Evolutionary conservation across 2,113 vertebrate genomes (phyloP).

Genomic region (Carollia perspicillata): DNA sequence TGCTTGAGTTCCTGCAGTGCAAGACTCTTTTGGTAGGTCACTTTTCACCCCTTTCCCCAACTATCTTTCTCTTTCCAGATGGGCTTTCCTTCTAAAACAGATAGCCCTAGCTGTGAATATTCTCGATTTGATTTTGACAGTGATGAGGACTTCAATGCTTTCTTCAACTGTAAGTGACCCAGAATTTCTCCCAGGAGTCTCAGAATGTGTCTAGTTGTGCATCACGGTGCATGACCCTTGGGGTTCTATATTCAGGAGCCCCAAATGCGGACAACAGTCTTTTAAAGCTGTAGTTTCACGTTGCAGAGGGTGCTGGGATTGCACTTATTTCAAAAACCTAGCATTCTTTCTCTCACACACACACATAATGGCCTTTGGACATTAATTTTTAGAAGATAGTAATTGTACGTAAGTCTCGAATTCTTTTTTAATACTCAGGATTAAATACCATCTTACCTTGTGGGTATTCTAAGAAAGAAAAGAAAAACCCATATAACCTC

Average conservation of each 20-base stretch:
- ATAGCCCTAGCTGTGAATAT: constrained; percentile 93
- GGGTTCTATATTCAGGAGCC: neutral
- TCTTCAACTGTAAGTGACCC: constrained; percentile 91
- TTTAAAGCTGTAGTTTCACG: neutral
- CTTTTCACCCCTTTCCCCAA: neutral
- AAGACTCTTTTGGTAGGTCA: neutral
- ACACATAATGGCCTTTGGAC: neutral
- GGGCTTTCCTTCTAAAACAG: constrained; percentile 93
- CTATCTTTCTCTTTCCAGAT: constrained; percentile 81
- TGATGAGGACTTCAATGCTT: constrained; percentile 95
- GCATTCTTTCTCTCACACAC: no score
- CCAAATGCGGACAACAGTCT: neutral
- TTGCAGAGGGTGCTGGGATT: neutral
- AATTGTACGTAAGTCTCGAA: neutral
- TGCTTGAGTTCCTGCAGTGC: neutral
- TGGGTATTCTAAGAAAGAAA: neutral
- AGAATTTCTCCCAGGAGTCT: neutral
- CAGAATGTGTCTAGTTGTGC: neutral
- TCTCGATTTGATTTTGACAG: constrained; percentile 96
- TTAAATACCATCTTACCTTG: neutral
- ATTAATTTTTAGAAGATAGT: neutral
- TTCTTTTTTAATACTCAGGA: neutral
- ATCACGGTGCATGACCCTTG: neutral
- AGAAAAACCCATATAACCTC: neutral
- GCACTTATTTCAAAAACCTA: neutral